phyloP scores from a whole-genome alignment of 1,140 invertebrate genomes.

The Nebria ingens region DNA sequence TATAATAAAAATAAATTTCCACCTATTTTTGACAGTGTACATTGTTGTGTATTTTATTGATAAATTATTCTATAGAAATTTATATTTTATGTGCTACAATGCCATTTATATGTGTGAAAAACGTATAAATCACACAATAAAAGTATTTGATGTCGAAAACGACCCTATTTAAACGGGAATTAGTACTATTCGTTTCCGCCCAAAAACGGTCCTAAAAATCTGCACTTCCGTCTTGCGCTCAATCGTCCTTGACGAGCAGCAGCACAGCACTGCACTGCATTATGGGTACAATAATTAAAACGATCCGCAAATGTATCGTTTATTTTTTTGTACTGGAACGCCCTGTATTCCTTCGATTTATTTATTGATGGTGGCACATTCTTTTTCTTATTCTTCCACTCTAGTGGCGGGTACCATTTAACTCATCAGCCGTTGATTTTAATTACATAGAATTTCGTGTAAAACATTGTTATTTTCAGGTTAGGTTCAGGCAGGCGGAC shows the following conservation, averaged over 20 bases:
- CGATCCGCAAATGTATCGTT: too few relatives aligned
- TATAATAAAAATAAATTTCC: too few relatives aligned
- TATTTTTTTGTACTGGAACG: too few relatives aligned
- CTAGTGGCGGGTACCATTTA: background rate
- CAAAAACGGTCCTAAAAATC: background rate
- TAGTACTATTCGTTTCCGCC: background rate
- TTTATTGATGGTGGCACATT: conserved; percentile 9
- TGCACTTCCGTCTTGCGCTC: background rate
- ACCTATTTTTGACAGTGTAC: too few relatives aligned
- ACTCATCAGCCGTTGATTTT: conserved; percentile 2
- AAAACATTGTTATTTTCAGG: conserved; percentile 9
- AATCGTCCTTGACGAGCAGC: background rate
- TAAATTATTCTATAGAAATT: too few relatives aligned
- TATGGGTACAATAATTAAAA: background rate
- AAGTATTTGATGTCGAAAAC: too few relatives aligned
- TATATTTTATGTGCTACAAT: too few relatives aligned
- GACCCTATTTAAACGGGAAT: background rate
- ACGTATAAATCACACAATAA: too few relatives aligned
- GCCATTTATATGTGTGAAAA: too few relatives aligned
- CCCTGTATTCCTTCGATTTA: conserved; percentile 5
- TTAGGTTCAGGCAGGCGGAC: background rate
- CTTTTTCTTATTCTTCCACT: too few relatives aligned
- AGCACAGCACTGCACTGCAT: background rate
- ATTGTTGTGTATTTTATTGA: too few relatives aligned
- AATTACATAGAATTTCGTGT: conserved; percentile 7